These are phyloP conservation scores for Rotaria magnacalcarata DNA, from an alignment of 2,888 invertebrate species.

Conservation along the genomic window DNA sequence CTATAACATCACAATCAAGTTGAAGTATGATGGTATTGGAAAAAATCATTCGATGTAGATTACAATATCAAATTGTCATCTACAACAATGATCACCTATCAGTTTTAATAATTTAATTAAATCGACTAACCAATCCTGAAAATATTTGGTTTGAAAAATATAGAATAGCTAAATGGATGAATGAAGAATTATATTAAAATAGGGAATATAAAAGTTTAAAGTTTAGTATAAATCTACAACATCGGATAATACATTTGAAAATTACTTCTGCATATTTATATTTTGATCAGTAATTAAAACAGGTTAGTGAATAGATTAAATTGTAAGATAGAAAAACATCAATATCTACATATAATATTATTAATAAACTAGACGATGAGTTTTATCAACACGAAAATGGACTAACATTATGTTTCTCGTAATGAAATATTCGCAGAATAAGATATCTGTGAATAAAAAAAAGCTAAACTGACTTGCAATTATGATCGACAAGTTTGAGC, in stretches of 20 bases:
- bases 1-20: conserved; percentile 90
- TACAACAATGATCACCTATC: conserved; percentile 79
- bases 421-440: too few relatives aligned
- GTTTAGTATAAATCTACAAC: conserved; percentile 74
- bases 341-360: too few relatives aligned
- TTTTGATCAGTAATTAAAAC: conserved; percentile 49
- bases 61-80: conserved; percentile 96
- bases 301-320: not conserved
- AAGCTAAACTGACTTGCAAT: too few relatives aligned
- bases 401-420: too few relatives aligned
- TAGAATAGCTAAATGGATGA: too few relatives aligned
- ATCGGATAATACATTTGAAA: conserved; percentile 83
- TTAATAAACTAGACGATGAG: too few relatives aligned
- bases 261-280: conserved; percentile 80
- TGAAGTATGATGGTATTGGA: conserved; percentile 63
- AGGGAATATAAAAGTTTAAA: too few relatives aligned
- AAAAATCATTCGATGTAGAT: conserved; percentile 77
- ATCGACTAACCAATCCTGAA: conserved; percentile 77
- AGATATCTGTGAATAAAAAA: too few relatives aligned
- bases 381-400: too few relatives aligned
- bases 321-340: too few relatives aligned
- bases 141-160: conserved; percentile 79
- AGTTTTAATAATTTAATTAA: conserved; percentile 85
- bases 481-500: too few relatives aligned
- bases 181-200: conserved; percentile 65